Evolutionary conservation across 2,888 invertebrate species (phyloP).

Genomic region (Hesperia comma): DNA sequence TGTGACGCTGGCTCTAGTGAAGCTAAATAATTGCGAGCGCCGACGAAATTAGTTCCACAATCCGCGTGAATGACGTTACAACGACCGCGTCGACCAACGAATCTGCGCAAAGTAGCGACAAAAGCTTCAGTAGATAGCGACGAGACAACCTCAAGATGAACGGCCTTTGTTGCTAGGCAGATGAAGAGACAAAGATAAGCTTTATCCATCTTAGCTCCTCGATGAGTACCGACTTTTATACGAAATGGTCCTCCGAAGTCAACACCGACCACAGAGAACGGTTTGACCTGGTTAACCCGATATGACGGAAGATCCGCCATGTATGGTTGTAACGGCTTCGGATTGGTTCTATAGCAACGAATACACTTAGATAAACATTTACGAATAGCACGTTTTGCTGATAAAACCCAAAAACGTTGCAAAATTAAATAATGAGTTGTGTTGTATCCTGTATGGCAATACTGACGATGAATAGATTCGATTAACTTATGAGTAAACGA

Average conservation of each 20-base stretch:
- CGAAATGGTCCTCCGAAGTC: constrained; percentile 39
- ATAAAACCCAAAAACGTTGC: constrained; percentile 39
- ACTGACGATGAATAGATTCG: constrained; percentile 31
- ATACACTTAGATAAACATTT: constrained; percentile 32
- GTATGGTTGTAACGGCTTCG: constrained; percentile 34
- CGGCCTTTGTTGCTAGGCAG: constrained; percentile 8
- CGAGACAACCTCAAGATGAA: constrained; percentile 16
- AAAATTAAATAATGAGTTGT: constrained; percentile 34
- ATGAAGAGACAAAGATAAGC: constrained; percentile 6
- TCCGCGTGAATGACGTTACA: neutral
- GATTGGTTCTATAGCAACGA: constrained; percentile 31
- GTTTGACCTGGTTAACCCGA: constrained; percentile 31
- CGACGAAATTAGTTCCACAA: constrained; percentile 26
- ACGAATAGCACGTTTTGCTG: constrained; percentile 36
- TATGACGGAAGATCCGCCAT: constrained; percentile 37
- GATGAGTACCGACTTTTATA: constrained; percentile 30
- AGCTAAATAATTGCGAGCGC: constrained; percentile 18
- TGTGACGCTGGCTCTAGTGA: constrained; percentile 17
- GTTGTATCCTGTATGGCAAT: constrained; percentile 36
- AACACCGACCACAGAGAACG: constrained; percentile 35
- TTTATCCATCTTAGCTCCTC: constrained; percentile 12
- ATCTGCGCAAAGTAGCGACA: constrained; percentile 14
- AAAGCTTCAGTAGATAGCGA: constrained; percentile 16
- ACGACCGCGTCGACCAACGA: constrained; percentile 19
- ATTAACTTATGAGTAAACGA: constrained; percentile 28